phyloP scores from a whole-genome alignment of 2,888 invertebrate species.

The Pristionchus exspectatus region DNA sequence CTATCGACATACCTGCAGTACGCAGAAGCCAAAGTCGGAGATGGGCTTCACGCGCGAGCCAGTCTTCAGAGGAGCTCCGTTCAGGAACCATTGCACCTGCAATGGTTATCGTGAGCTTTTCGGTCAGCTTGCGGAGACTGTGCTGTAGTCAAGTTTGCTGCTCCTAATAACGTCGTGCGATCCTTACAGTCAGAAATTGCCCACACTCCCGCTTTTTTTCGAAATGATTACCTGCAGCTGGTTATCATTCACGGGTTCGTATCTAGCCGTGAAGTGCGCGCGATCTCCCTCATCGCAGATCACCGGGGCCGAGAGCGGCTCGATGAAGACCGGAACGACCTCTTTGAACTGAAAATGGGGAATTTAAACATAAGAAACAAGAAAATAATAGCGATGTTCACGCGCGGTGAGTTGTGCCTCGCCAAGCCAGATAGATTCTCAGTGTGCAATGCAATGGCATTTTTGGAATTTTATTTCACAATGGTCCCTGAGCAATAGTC shows the following conservation, averaged over 20 bases:
- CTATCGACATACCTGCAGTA: constrained; percentile 87
- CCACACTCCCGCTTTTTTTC: not conserved
- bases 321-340: constrained; percentile 75
- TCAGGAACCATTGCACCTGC: constrained; percentile 87
- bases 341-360: constrained; percentile 59
- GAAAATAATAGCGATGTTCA: too few species aligned
- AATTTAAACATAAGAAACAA: too few species aligned
- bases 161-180: too few species aligned
- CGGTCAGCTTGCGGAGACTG: too few species aligned
- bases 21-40: constrained; percentile 97
- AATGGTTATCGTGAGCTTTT: too few species aligned
- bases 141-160: too few species aligned
- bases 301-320: constrained; percentile 76
- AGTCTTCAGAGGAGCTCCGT: constrained; percentile 91
- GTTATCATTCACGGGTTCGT: constrained; percentile 77
- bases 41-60: constrained; percentile 95
- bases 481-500: too few species aligned
- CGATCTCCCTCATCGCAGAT: constrained; percentile 75
- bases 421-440: too few species aligned
- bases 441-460: too few species aligned
- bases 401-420: too few species aligned
- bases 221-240: constrained; percentile 62
- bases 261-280: constrained; percentile 77
- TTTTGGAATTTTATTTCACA: too few species aligned
- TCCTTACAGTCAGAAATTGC: too few species aligned